Conservation (phyloP, 2,797 vertebrate genomes). For the Avahi laniger region DNA sequence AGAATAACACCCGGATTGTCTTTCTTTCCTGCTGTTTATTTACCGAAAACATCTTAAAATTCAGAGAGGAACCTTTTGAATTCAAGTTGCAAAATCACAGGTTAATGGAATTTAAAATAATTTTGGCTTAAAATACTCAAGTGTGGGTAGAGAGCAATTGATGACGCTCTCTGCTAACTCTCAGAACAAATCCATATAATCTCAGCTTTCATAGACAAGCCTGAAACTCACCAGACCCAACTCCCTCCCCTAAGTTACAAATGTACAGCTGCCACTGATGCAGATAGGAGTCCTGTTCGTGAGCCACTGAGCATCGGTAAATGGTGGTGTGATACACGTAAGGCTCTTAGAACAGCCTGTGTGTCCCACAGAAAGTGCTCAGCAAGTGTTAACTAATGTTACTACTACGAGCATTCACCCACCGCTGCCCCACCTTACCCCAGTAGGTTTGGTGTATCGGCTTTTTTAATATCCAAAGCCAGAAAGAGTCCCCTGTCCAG, state of each 20-base stretch:
- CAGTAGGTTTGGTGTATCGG: background rate
- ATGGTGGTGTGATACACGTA: background rate
- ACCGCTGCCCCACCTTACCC: background rate
- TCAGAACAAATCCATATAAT: constrained; percentile 26
- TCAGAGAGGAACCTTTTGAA: background rate
- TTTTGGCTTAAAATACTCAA: constrained; percentile 42
- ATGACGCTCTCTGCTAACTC: constrained; percentile 15
- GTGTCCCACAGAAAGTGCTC: background rate
- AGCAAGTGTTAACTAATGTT: background rate
- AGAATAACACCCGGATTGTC: background rate
- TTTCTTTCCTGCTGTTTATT: constrained; percentile 19
- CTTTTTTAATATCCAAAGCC: background rate
- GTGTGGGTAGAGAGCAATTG: constrained; percentile 18
- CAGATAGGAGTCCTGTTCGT: background rate
- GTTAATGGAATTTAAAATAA: constrained; percentile 54
- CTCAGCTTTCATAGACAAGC: constrained; percentile 12
- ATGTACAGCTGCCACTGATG: background rate
- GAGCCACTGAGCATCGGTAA: background rate
- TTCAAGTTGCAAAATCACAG: constrained; percentile 48
- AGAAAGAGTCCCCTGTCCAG: background rate
- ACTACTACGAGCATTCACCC: background rate
- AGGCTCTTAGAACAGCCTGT: background rate
- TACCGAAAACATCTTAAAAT: constrained; percentile 31
- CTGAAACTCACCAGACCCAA: background rate
- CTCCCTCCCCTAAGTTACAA: background rate